Conservation (phyloP, 2,113 vertebrate species). For the Serinus canaria region DNA sequence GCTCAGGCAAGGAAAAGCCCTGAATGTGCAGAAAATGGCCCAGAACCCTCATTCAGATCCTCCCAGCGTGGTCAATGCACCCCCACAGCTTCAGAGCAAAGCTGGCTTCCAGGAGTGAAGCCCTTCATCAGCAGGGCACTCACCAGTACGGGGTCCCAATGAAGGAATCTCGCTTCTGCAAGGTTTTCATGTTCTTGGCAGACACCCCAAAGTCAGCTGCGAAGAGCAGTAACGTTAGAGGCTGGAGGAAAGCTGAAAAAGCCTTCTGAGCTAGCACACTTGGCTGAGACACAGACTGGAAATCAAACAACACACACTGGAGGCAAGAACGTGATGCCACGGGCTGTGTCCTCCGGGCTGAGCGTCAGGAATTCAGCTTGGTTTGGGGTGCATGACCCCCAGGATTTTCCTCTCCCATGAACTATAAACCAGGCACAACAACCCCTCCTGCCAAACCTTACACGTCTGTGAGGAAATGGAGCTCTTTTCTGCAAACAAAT, state of each 20-base stretch:
- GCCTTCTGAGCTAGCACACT: not conserved
- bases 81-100: not conserved
- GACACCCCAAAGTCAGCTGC: conserved; percentile 97
- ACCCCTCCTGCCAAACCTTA: not conserved
- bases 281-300: not conserved
- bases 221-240: conserved; percentile 46
- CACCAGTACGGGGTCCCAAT: conserved; percentile 98
- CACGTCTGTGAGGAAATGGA: not conserved
- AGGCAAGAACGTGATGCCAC: not conserved
- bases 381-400: not conserved
- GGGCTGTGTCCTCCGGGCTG: not conserved
- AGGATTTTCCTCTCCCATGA: not conserved
- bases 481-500: not conserved
- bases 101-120: not conserved
- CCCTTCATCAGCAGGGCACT: conserved; percentile 25
- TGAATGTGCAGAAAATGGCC: rapidly evolving
- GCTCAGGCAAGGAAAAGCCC: not conserved
- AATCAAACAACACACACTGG: not conserved
- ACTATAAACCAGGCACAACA: not conserved
- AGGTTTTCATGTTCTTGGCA: conserved; percentile 92
- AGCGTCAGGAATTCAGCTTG: not conserved
- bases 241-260: not conserved
- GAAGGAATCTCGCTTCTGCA: conserved; percentile 93
- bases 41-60: not conserved
- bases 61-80: not conserved